Conservation (phyloP, 2,888 invertebrate genomes). For the Quadroppia sp. region DNA sequence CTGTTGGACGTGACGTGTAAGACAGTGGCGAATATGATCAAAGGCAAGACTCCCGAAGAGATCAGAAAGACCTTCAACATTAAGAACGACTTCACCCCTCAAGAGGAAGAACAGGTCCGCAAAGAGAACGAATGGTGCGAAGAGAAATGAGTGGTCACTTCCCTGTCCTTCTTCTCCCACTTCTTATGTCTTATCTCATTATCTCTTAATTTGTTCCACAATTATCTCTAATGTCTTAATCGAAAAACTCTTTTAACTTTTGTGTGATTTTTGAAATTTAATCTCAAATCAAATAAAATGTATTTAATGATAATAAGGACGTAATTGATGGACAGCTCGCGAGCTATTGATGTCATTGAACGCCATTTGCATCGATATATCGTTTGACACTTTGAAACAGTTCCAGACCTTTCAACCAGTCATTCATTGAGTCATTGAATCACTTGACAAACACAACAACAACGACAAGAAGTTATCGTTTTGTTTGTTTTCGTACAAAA, state of each 20-base stretch:
- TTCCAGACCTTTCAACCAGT: background rate
- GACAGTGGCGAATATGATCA: conserved; percentile 95
- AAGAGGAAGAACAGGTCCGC: conserved; percentile 94
- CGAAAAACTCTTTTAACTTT: too few species aligned
- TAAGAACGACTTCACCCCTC: conserved; percentile 80
- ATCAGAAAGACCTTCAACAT: conserved; percentile 95
- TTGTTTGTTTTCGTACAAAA: background rate
- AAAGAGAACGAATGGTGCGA: conserved; percentile 94
- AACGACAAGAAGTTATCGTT: background rate
- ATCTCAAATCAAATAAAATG: too few species aligned
- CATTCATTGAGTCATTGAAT: background rate
- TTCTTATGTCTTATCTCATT: background rate
- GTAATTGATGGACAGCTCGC: background rate
- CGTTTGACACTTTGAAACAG: background rate
- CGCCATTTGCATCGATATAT: background rate
- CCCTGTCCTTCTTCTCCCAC: background rate
- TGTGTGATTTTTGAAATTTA: too few species aligned
- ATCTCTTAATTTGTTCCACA: too few species aligned
- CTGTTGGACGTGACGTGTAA: conserved; percentile 96
- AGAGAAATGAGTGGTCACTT: conserved; percentile 63
- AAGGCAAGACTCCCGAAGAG: conserved; percentile 95
- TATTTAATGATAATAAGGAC: too few species aligned
- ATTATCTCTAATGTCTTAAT: too few species aligned
- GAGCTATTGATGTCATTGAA: background rate
- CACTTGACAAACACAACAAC: background rate